Percentiles rank a stretch among this genome's conserved stretches.
Conservation (phyloP, 2,797 vertebrate species). For the Poecilia picta region DNA sequence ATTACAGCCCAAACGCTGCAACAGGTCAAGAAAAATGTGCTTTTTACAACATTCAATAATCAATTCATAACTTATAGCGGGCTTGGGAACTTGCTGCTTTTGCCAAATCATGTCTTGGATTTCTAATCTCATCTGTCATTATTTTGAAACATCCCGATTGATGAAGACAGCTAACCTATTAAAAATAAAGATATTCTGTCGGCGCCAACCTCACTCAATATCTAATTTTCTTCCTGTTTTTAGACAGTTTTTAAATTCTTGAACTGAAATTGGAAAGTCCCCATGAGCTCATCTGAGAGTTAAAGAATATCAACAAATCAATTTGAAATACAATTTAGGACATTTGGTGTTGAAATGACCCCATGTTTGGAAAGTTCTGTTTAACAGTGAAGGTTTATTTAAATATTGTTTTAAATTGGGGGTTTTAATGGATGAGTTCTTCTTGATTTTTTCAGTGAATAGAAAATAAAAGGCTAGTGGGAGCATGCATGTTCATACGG, state of each 20-base stretch:
- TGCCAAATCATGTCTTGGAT: not conserved
- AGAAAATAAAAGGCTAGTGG: not conserved
- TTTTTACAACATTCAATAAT: slow-evolving; percentile 23
- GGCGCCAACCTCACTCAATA: not conserved
- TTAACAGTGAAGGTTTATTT: not conserved
- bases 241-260: slow-evolving; percentile 1
- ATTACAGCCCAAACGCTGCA: slow-evolving; percentile 56
- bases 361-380: not conserved
- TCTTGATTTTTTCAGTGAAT: slow-evolving; percentile 3
- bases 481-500: not conserved
- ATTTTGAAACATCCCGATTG: not conserved
- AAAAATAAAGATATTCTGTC: not conserved
- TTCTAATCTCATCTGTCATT: slow-evolving; percentile 3
- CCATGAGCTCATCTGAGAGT: slow-evolving; percentile 5
- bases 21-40: slow-evolving; percentile 13
- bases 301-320: not conserved
- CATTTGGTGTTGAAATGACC: not conserved
- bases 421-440: slow-evolving; percentile 2
- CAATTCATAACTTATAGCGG: slow-evolving; percentile 6
- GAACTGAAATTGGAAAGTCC: not conserved
- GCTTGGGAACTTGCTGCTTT: slow-evolving; percentile 1
- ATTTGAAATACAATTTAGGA: not conserved
- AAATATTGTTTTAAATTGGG: too few species aligned
- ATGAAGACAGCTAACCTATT: not conserved
- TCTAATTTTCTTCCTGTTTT: not conserved